Conservation (phyloP, 2,888 invertebrate species). For the Operophtera brumata region DNA sequence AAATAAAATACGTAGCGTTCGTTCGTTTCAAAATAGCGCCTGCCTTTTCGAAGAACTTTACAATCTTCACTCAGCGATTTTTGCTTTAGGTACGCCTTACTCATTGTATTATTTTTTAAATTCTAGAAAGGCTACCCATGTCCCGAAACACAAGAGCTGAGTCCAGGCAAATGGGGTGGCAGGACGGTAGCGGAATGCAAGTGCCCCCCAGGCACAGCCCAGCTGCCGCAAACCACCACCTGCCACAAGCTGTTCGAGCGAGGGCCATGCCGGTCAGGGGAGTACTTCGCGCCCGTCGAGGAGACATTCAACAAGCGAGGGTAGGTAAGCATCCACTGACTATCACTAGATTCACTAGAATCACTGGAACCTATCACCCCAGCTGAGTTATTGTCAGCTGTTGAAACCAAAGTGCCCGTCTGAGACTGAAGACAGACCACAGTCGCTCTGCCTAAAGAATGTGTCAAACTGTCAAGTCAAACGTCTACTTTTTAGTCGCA, state of each 20-base stretch:
- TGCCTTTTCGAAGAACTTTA: too few species aligned
- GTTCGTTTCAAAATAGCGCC: too few species aligned
- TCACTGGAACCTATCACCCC: background rate
- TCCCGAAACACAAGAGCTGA: slow-evolving; percentile 91
- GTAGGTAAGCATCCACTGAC: slow-evolving; percentile 67
- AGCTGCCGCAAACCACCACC: slow-evolving; percentile 83
- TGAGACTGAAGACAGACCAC: background rate
- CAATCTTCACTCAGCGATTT: too few species aligned
- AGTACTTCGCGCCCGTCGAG: slow-evolving; percentile 87
- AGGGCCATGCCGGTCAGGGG: slow-evolving; percentile 86
- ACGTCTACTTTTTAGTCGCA: too few species aligned
- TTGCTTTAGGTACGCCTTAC: too few species aligned
- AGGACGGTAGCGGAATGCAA: slow-evolving; percentile 87
- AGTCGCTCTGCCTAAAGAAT: background rate
- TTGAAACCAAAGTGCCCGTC: too few species aligned
- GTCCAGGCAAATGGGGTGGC: slow-evolving; percentile 80
- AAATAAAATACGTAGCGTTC: too few species aligned
- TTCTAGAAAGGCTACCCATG: slow-evolving; percentile 87
- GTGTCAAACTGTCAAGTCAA: background rate
- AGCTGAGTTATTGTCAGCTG: background rate
- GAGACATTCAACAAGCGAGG: slow-evolving; percentile 77
- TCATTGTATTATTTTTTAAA: background rate
- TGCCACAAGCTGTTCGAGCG: slow-evolving; percentile 88
- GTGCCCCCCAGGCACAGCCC: slow-evolving; percentile 90
- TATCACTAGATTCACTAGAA: background rate